Evolutionary conservation across 1,140 invertebrate species (phyloP).

Genomic region (Drosophila aff.): DNA sequence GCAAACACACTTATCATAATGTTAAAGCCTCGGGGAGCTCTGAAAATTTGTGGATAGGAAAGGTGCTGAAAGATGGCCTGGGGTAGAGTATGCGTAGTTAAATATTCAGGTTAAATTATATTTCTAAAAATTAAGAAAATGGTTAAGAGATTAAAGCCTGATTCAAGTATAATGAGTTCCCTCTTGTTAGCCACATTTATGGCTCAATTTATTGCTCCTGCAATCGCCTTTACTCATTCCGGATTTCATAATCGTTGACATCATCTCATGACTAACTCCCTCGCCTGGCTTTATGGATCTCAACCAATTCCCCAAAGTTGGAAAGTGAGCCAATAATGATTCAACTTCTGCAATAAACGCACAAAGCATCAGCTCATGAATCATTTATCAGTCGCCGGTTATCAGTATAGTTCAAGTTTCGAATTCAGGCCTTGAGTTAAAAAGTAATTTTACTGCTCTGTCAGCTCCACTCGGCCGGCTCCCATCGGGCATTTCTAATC

Average conservation of each 20-base stretch:
- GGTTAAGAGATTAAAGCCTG: background rate
- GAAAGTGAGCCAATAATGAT: constrained; percentile 31
- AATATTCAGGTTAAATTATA: background rate
- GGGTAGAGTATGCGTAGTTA: background rate
- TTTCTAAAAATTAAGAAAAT: background rate
- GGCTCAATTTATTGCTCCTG: background rate
- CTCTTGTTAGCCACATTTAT: background rate
- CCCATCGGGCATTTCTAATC: constrained; percentile 41
- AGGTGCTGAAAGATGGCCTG: background rate
- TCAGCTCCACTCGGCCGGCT: constrained; percentile 13
- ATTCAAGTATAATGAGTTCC: background rate
- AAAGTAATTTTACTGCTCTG: constrained; percentile 51
- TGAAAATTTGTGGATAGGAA: background rate
- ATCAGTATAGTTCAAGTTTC: constrained; percentile 47
- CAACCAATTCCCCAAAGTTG: constrained; percentile 21
- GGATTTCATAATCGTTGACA: constrained; percentile 32
- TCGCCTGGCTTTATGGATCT: constrained; percentile 34
- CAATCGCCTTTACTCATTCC: background rate
- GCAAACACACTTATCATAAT: constrained; percentile 38
- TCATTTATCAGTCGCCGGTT: constrained; percentile 48
- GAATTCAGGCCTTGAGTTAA: constrained; percentile 36
- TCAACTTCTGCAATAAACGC: constrained; percentile 45
- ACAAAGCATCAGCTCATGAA: constrained; percentile 43
- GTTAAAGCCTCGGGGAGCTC: background rate
- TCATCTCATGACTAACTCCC: constrained; percentile 42